These are phyloP conservation scores for Oophaga pumilio DNA, from an alignment of 2,113 vertebrate species.

Conservation along the genomic window DNA sequence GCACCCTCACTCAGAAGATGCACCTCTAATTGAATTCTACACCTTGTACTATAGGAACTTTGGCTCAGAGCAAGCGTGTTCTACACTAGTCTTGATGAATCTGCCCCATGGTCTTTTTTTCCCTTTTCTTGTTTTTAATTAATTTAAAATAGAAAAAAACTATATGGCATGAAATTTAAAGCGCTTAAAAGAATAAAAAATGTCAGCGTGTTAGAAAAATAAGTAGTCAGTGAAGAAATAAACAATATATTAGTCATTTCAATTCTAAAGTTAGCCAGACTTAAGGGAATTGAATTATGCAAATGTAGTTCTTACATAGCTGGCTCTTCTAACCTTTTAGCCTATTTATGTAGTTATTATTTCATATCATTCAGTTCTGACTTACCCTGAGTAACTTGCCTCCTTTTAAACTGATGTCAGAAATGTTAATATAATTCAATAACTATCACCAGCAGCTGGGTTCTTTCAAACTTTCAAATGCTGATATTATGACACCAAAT, in stretches of 20 bases:
- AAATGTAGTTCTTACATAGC: neutral
- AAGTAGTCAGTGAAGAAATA: neutral
- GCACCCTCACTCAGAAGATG: no score
- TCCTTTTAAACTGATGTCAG: slow-evolving; percentile 29
- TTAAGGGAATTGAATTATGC: slow-evolving; percentile 3
- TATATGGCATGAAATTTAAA: neutral
- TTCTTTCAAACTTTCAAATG: slow-evolving; percentile 49
- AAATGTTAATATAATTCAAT: slow-evolving; percentile 55
- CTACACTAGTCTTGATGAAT: no score
- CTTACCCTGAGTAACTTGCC: slow-evolving; percentile 26
- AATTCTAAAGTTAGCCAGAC: neutral
- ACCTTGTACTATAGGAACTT: no score
- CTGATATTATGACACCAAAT: slow-evolving; percentile 49
- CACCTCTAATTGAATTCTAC: no score
- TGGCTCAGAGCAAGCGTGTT: no score
- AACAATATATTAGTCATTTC: neutral
- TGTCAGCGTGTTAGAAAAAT: neutral
- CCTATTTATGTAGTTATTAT: slow-evolving; percentile 29
- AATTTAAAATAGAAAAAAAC: neutral
- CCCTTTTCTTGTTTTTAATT: neutral
- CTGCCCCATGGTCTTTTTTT: no score
- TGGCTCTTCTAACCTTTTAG: slow-evolving; percentile 9
- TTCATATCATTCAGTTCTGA: slow-evolving; percentile 21
- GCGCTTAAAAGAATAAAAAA: neutral
- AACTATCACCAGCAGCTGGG: slow-evolving; percentile 24